phyloP scores from a whole-genome alignment of 1,140 invertebrate species.

The Drosophila ogumai region DNA sequence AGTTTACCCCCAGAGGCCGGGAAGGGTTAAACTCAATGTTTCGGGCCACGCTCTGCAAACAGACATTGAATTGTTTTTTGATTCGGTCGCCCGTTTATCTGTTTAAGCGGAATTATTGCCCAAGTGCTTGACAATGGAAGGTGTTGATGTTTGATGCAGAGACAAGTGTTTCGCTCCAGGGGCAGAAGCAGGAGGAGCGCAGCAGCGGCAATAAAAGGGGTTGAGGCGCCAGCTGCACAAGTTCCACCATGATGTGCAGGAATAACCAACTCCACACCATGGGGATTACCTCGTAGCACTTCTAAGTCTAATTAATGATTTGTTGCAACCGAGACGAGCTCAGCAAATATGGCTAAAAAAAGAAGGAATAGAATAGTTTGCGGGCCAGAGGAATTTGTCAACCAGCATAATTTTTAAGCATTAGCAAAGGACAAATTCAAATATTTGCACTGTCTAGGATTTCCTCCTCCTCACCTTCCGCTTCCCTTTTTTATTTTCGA shows the following conservation, averaged over 20 bases:
- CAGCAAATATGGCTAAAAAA: slow-evolving; percentile 20
- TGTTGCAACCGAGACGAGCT: slow-evolving; percentile 50
- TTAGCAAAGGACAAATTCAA: slow-evolving; percentile 63
- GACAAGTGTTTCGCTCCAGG: slow-evolving; percentile 43
- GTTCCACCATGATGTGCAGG: slow-evolving; percentile 25
- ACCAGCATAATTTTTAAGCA: slow-evolving; percentile 82
- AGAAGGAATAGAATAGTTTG: slow-evolving; percentile 27
- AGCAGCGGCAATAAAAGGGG: not conserved
- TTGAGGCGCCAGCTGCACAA: slow-evolving; percentile 48
- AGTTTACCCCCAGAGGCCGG: slow-evolving; percentile 30
- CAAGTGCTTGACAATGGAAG: slow-evolving; percentile 56
- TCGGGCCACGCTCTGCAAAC: slow-evolving; percentile 25
- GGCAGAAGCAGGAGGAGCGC: not conserved
- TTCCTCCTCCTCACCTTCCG: slow-evolving; percentile 3
- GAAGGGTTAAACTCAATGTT: slow-evolving; percentile 18
- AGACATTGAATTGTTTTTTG: slow-evolving; percentile 69
- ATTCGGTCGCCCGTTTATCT: slow-evolving; percentile 72
- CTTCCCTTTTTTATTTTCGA: slow-evolving; percentile 13
- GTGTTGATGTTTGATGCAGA: slow-evolving; percentile 42
- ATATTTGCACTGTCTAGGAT: slow-evolving; percentile 73
- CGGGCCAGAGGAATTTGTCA: slow-evolving; percentile 65
- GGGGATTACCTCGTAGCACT: slow-evolving; percentile 27
- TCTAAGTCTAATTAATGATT: slow-evolving; percentile 75
- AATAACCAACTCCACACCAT: slow-evolving; percentile 22
- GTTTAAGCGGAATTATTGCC: slow-evolving; percentile 80